phyloP scores from a whole-genome alignment of 1,140 invertebrate genomes.

The Choristoneura fumiferana region DNA sequence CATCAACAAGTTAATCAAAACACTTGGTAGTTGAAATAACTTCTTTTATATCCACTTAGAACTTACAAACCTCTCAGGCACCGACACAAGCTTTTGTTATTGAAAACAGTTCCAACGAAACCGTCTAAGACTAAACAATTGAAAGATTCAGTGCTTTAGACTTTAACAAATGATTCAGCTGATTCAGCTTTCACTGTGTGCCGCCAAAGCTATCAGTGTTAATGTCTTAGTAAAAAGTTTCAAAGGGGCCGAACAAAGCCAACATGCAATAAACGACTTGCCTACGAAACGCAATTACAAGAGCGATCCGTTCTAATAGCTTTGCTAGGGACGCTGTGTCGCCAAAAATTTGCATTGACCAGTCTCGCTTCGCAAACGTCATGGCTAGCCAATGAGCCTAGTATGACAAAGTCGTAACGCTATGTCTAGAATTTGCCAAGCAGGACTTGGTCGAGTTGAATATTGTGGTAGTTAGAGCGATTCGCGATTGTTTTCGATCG shows the following conservation, averaged over 20 bases:
- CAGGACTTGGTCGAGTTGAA: conserved; percentile 42
- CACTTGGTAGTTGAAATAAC: no score
- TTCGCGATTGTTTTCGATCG: conserved; percentile 61
- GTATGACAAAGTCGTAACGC: conserved; percentile 44
- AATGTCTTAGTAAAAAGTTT: conserved; percentile 31
- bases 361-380: conserved; percentile 37
- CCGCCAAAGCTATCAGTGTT: conserved; percentile 19
- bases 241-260: conserved; percentile 50
- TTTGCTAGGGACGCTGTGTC: conserved; percentile 60
- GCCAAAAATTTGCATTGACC: conserved; percentile 68
- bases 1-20: no score
- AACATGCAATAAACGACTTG: conserved; percentile 61
- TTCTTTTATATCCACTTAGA: no score
- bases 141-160: conserved; percentile 10
- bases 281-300: conserved; percentile 69
- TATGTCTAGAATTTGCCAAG: neutral
- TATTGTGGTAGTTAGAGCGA: conserved; percentile 42
- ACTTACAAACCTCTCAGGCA: no score
- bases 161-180: conserved; percentile 20
- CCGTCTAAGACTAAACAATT: conserved; percentile 3
- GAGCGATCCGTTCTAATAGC: conserved; percentile 67
- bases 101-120: neutral
- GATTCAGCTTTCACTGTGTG: conserved; percentile 29
- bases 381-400: conserved; percentile 28
- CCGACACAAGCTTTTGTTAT: neutral